Conservation (phyloP, 1,140 invertebrate species). For the Drosophila saltans region DNA sequence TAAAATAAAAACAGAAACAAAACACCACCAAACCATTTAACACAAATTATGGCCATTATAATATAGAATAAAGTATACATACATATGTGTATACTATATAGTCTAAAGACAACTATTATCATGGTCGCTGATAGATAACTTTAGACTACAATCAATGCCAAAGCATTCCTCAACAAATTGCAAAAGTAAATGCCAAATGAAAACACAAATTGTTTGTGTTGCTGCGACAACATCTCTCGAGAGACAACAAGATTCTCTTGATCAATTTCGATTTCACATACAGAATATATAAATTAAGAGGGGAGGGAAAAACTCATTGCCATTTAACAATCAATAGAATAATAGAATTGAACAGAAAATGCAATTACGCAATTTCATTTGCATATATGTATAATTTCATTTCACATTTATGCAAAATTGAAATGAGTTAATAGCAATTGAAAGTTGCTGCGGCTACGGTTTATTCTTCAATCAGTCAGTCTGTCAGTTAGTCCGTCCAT, state of each 20-base stretch:
- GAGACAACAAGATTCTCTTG: slow-evolving; percentile 28
- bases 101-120: not conserved
- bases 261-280: slow-evolving; percentile 52
- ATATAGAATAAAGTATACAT: no score
- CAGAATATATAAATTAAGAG: not conserved
- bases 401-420: slow-evolving; percentile 28
- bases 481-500: slow-evolving; percentile 21
- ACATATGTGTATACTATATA: no score
- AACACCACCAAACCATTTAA: no score
- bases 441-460: slow-evolving; percentile 9
- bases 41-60: no score
- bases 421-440: slow-evolving; percentile 39
- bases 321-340: not conserved
- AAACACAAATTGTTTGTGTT: slow-evolving; percentile 28
- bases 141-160: slow-evolving; percentile 19
- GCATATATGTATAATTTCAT: slow-evolving; percentile 30
- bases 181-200: slow-evolving; percentile 32
- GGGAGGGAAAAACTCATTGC: slow-evolving; percentile 40
- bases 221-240: not conserved
- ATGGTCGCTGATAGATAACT: slow-evolving; percentile 17
- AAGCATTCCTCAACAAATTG: slow-evolving; percentile 30
- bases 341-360: slow-evolving; percentile 14
- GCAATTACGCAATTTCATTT: slow-evolving; percentile 44
- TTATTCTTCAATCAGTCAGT: slow-evolving; percentile 39
- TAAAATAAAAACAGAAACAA: no score